Conservation (phyloP, 2,797 vertebrate genomes). For the Coranthus polyacanthus region DNA sequence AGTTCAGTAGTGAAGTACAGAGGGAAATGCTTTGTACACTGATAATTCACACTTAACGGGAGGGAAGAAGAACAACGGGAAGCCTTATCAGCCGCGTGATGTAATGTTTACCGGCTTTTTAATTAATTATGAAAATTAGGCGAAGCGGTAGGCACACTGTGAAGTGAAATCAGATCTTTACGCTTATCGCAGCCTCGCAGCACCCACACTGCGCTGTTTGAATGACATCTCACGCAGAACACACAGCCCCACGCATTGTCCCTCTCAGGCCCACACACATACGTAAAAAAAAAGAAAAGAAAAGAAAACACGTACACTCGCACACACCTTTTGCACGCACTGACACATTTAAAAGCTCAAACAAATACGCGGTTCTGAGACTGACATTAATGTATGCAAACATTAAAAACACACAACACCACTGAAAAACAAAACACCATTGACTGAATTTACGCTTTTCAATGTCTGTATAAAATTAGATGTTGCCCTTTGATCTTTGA, state of each 20-base stretch:
- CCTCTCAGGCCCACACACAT: conserved; percentile 27
- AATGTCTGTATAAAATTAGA: conserved; percentile 49
- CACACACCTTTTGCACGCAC: conserved; percentile 5
- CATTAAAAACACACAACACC: conserved; percentile 18
- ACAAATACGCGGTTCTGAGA: conserved; percentile 18
- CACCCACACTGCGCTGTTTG: conserved; percentile 54
- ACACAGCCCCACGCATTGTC: conserved; percentile 29
- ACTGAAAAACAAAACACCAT: conserved; percentile 30
- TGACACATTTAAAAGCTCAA: conserved; percentile 15
- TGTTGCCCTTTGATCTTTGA: conserved; percentile 54
- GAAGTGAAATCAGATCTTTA: conserved; percentile 82
- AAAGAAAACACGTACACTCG: no score
- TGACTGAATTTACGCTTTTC: conserved; percentile 39
- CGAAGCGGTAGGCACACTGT: conserved; percentile 68
- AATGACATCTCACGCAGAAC: conserved; percentile 67
- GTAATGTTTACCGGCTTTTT: conserved; percentile 83
- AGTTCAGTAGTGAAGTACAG: conserved; percentile 53
- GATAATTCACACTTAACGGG: conserved; percentile 73
- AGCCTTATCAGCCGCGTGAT: conserved; percentile 77
- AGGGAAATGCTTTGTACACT: conserved; percentile 49
- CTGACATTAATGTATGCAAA: conserved; percentile 49
- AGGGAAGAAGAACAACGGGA: conserved; percentile 72
- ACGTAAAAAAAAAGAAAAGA: no score
- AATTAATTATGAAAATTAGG: conserved; percentile 86
- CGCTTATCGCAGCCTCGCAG: conserved; percentile 80